These are phyloP conservation scores for Protomyctophum bolini DNA, from an alignment of 2,113 vertebrate genomes.

Conservation along the genomic window DNA sequence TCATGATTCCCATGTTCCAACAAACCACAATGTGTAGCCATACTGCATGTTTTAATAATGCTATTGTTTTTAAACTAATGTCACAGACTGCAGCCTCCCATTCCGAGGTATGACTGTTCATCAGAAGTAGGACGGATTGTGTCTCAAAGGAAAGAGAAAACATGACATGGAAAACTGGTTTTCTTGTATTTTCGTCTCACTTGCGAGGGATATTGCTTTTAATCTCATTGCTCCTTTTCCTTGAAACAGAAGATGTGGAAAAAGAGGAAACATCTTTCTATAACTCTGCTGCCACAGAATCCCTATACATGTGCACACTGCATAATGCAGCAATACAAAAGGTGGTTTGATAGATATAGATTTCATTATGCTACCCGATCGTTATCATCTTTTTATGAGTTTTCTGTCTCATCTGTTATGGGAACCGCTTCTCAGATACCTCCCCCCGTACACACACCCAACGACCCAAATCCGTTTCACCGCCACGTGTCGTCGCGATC, in stretches of 20 bases:
- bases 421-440: constrained; percentile 60
- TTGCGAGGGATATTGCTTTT: constrained; percentile 11
- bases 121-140: constrained; percentile 11
- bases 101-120: constrained; percentile 25
- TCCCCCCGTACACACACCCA: constrained; percentile 49
- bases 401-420: constrained; percentile 68
- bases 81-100: neutral
- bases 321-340: constrained; percentile 46
- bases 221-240: constrained; percentile 20
- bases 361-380: constrained; percentile 72
- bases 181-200: constrained; percentile 42
- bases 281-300: constrained; percentile 8
- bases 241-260: neutral
- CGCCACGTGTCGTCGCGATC: constrained; percentile 65
- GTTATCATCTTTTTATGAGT: constrained; percentile 75
- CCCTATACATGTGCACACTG: constrained; percentile 26
- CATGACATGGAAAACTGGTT: constrained; percentile 27
- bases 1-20: neutral
- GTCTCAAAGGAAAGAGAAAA: neutral
- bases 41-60: constrained; percentile 18
- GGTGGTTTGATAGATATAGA: constrained; percentile 73
- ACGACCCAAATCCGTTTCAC: constrained; percentile 66
- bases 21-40: too few relatives aligned
- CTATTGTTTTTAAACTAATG: neutral
- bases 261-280: neutral